Percentiles rank a stretch among this genome's conserved stretches.
Evolutionary conservation across 2,113 vertebrate species (phyloP).

Genomic region (Ammospiza nelsoni): DNA sequence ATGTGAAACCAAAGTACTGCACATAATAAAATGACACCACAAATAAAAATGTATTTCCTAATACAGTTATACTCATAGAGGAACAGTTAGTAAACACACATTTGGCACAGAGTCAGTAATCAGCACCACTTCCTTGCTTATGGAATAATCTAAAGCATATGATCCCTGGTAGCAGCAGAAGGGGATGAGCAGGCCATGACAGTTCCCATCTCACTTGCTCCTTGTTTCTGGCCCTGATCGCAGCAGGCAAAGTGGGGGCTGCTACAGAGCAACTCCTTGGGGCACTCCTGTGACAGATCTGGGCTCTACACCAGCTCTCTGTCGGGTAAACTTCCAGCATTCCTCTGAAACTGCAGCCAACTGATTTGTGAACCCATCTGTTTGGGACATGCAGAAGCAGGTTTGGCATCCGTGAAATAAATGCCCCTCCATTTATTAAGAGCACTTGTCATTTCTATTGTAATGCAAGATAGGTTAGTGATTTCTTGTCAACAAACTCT

Average conservation of each 20-base stretch:
- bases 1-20: constrained; percentile 35
- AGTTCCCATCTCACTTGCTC: background rate
- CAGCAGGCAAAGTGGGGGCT: background rate
- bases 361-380: constrained; percentile 40
- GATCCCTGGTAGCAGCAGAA: background rate
- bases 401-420: background rate
- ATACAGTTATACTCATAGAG: background rate
- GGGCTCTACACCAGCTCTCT: background rate
- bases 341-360: background rate
- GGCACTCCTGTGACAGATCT: background rate
- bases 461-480: background rate
- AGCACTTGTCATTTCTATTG: background rate
- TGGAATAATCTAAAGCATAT: background rate
- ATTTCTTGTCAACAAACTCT: background rate
- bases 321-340: background rate
- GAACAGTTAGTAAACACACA: background rate
- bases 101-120: constrained; percentile 5
- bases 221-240: background rate
- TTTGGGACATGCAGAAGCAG: background rate
- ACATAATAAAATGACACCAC: constrained; percentile 26
- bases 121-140: background rate
- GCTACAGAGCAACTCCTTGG: background rate
- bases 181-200: background rate
- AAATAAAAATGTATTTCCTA: constrained; percentile 47
- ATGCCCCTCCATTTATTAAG: background rate